phyloP scores from a whole-genome alignment of 2,888 invertebrate species.

The Hipparchia sbordonii region DNA sequence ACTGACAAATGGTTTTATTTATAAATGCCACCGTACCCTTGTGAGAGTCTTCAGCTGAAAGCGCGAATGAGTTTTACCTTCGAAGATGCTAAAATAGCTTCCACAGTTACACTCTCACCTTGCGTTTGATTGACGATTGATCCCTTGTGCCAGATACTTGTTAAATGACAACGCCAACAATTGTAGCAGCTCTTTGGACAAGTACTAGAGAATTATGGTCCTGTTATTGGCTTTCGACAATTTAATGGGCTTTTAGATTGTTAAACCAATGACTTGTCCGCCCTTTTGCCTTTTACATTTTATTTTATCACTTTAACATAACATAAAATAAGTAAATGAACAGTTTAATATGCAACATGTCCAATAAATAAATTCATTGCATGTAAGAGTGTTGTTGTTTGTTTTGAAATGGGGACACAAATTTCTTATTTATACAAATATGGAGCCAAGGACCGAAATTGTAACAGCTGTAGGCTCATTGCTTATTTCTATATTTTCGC shows the following conservation, averaged over 20 bases:
- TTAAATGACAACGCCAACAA: slow-evolving; percentile 61
- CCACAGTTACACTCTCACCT: slow-evolving; percentile 79
- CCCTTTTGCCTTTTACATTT: slow-evolving; percentile 12
- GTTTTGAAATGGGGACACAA: background rate
- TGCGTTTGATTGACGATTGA: slow-evolving; percentile 83
- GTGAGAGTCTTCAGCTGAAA: slow-evolving; percentile 80
- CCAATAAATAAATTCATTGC: slow-evolving; percentile 8
- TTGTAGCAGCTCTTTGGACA: slow-evolving; percentile 30
- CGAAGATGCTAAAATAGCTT: slow-evolving; percentile 81
- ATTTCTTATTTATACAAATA: slow-evolving; percentile 9
- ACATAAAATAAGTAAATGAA: slow-evolving; percentile 16
- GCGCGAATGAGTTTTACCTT: slow-evolving; percentile 81
- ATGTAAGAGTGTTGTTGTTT: background rate
- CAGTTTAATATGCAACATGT: slow-evolving; percentile 12
- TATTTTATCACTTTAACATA: slow-evolving; percentile 7
- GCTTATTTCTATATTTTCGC: slow-evolving; percentile 71
- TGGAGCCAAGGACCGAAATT: slow-evolving; percentile 2
- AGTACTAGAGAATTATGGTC: slow-evolving; percentile 18
- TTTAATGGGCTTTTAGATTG: slow-evolving; percentile 17
- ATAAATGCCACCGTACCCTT: slow-evolving; percentile 77
- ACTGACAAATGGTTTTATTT: slow-evolving; percentile 74
- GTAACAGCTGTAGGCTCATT: slow-evolving; percentile 28
- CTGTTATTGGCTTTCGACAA: slow-evolving; percentile 23
- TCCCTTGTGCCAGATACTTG: slow-evolving; percentile 81
- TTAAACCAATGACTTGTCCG: slow-evolving; percentile 9